Evolutionary conservation across 2,888 invertebrate genomes (phyloP), one percentile per base, ranked within the genome.

Genomic region (Aricia artaxerxes): DNA sequence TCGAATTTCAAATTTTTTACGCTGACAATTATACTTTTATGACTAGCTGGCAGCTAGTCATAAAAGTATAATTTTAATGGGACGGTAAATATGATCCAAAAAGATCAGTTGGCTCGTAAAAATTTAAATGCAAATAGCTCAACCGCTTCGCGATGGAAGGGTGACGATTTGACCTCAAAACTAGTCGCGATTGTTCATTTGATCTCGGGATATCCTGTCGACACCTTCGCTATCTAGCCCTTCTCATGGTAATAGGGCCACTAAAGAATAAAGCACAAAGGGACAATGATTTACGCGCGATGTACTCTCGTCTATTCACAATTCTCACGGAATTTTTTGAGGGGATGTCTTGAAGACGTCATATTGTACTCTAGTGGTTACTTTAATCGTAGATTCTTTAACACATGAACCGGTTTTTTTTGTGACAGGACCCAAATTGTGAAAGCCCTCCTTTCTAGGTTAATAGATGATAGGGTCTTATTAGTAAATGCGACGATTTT

Each of bases 221-320:
- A 94, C 94, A 93, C 94, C 93, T 93, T 92, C 92, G 88, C 90
- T 89, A 82, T 92, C 92, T 93, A 93, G 91, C 92, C 92, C 88
- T 93, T 92, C 87, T 89, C 89, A 93, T 92, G 90, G 84, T 91
- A 92, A 91, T 87, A 90, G 87, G 84, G 82, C 85, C 86, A 89
- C 90, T 86, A 90, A 92, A 92, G 92, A 92, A 89, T 91, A 88
- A 82, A 82, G 85, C 85, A 93, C 92, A 94, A 93, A 89, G 88
- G 85, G 79, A 83, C 87, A 88, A 90, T 92, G 93, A 94, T 93
- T 93, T 93, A 94, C 92, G 93, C 88, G 87, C 89, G 89, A 89
- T 89, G 88, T 87, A 87, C 87, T 91, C 90, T 88, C 88, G 89
- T 88, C 89, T 90, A 91, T 92, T 92, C 91, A 93, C 91, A 89